Evolutionary conservation across 2,113 vertebrate genomes (phyloP), one percentile per base, ranked within the genome.

Genomic region (Pitta sordida): DNA sequence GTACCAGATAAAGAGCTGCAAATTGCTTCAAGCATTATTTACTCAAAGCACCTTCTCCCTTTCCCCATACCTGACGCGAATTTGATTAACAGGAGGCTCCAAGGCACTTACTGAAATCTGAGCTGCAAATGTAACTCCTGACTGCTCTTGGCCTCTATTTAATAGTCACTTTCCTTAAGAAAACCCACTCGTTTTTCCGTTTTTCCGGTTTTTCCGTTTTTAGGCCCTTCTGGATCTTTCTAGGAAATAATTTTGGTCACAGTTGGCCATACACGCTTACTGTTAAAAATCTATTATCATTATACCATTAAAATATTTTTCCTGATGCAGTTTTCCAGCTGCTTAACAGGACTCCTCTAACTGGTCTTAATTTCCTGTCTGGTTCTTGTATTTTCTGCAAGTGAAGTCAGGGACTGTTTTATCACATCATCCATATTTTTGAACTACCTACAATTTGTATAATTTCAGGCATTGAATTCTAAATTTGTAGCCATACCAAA

Each of bases 21-120:
- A 95, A 95, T 82, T 2, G 9, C 44, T 94, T 84, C 65, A 77
- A 74, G 16, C 56, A 60, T 80, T 95, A 91, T 83, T 93, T 94
- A 79, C 68, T 74, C 29, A 51, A 51, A 91, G 36, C 26, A 83
- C 53, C 53, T 91, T 83, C 68, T 91, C 46, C 55, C 43, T 83
- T 80, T 73, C 23, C 55, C 70, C 2, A 0, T 41, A 83, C 67
- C 44, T 88, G 67, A 30, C 52, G 34, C 10, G 41, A 76, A 52
- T 52, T 73, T 90, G 46, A 60, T 75, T 64, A 94, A 78, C 26
- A 65, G 49, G 36, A 59, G 81, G 20, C 22, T 83, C 13, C 58
- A 71, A 80, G 37, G 65, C 48, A 75, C 16, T 64, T 62, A 36
- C 6, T 29, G 65, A 94, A 84, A 91, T 84, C 15, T 91, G 77